A percentile compares a stretch with the other conserved stretches of the same genome.
Conservation (phyloP, 2,888 invertebrate species). For the Danaus chrysippus region DNA sequence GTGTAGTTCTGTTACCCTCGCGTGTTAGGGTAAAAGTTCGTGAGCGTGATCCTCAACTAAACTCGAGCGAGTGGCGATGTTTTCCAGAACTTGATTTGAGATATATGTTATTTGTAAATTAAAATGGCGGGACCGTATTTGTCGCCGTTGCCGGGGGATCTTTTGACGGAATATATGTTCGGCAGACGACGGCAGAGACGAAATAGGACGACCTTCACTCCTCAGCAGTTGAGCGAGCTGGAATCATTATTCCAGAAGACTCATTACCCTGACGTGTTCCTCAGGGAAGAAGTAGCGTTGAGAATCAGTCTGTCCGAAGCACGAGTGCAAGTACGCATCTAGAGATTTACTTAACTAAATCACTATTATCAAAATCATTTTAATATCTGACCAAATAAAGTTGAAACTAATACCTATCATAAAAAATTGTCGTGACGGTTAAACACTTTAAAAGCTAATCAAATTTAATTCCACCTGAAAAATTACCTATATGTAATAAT, state of each 20-base stretch:
- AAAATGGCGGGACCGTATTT: slow-evolving; percentile 92
- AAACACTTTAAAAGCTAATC: no score
- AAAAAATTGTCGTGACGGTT: no score
- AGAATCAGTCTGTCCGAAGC: slow-evolving; percentile 95
- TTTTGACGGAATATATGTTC: slow-evolving; percentile 96
- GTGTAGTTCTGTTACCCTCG: slow-evolving; percentile 51
- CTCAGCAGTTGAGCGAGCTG: slow-evolving; percentile 94
- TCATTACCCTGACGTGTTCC: slow-evolving; percentile 94
- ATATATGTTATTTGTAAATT: slow-evolving; percentile 1
- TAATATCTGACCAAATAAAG: no score
- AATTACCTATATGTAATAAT: no score
- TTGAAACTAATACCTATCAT: no score
- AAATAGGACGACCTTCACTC: slow-evolving; percentile 95
- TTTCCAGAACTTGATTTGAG: slow-evolving; percentile 1
- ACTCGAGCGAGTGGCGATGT: slow-evolving; percentile 20
- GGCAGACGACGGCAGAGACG: slow-evolving; percentile 92
- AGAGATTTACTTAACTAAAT: not conserved
- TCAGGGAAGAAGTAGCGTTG: slow-evolving; percentile 94
- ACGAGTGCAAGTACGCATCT: slow-evolving; percentile 87
- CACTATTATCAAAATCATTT: not conserved
- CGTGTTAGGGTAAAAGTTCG: slow-evolving; percentile 32
- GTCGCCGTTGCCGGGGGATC: slow-evolving; percentile 90
- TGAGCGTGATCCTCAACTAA: slow-evolving; percentile 20
- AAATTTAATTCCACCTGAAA: no score
- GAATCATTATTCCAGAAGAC: slow-evolving; percentile 96